Evolutionary conservation across 2,797 vertebrate genomes (phyloP).

Genomic region (Chiroxiphia lanceolata): DNA sequence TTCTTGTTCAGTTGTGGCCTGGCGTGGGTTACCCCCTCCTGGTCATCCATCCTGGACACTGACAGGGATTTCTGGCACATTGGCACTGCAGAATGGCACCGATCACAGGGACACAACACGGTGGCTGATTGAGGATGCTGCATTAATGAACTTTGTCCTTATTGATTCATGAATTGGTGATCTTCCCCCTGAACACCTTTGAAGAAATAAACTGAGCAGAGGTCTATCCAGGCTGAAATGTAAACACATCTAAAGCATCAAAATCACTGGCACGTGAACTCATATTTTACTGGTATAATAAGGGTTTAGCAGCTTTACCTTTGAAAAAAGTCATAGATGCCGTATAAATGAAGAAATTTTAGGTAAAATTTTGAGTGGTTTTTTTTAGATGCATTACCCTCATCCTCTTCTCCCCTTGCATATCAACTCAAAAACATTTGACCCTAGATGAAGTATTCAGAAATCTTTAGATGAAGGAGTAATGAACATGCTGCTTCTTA

Average conservation of each 20-base stretch:
- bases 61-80: background rate
- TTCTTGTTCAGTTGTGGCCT: background rate
- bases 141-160: background rate
- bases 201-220: background rate
- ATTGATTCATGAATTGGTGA: background rate
- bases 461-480: background rate
- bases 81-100: background rate
- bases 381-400: background rate
- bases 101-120: fast-evolving
- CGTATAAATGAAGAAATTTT: background rate
- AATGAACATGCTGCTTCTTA: background rate
- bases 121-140: background rate
- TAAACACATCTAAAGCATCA: background rate
- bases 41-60: background rate
- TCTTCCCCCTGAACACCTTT: background rate
- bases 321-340: background rate
- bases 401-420: background rate
- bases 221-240: background rate
- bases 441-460: background rate
- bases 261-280: background rate
- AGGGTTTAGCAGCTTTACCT: background rate
- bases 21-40: fast-evolving
- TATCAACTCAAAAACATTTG: background rate
- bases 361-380: background rate
- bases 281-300: background rate